Conservation (phyloP, 2,888 invertebrate species). For the Parnassius glacialis region DNA sequence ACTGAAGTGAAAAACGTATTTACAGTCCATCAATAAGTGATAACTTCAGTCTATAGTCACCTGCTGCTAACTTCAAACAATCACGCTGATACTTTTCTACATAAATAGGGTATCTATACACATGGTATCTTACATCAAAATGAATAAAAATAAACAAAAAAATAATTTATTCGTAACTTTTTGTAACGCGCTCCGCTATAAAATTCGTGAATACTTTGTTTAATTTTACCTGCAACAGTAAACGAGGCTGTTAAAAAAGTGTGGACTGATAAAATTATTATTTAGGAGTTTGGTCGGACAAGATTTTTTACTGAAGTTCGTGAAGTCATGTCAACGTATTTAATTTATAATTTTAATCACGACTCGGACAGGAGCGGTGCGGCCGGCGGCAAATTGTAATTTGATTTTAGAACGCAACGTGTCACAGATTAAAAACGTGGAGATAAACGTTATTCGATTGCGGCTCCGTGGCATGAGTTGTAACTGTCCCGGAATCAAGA, state of each 20-base stretch:
- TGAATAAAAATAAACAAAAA: too few relatives aligned
- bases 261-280: conserved; percentile 19
- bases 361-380: conserved; percentile 22
- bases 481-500: neutral
- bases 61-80: too few relatives aligned
- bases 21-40: too few relatives aligned
- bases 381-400: conserved; percentile 36
- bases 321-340: conserved; percentile 34
- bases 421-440: conserved; percentile 34
- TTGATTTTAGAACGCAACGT: conserved; percentile 37
- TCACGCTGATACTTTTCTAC: too few relatives aligned
- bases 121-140: too few relatives aligned
- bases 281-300: conserved; percentile 10
- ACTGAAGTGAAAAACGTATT: too few relatives aligned
- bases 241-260: conserved; percentile 17
- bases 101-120: too few relatives aligned
- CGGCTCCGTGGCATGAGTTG: conserved; percentile 10
- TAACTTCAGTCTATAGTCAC: too few relatives aligned
- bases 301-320: conserved; percentile 2
- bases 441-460: conserved; percentile 30
- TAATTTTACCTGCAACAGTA: conserved; percentile 13
- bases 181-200: too few relatives aligned
- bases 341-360: conserved; percentile 42
- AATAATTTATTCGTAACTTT: too few relatives aligned
- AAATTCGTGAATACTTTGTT: neutral